Evolutionary conservation across 2,888 invertebrate species (phyloP).

Genomic region (Cabera pusaria): DNA sequence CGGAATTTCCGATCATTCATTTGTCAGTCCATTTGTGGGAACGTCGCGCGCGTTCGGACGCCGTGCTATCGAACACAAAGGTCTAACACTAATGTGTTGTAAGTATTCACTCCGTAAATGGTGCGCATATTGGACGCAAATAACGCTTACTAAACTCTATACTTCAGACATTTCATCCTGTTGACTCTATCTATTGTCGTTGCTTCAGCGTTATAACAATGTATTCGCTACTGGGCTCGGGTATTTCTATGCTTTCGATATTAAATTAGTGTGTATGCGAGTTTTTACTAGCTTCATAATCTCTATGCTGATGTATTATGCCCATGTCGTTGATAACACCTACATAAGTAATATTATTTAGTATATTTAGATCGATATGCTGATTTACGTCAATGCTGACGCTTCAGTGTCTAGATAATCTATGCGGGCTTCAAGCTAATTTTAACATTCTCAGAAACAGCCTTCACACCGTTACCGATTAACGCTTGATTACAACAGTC

Average conservation of each 20-base stretch:
- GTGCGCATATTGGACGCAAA: constrained; percentile 69
- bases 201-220: constrained; percentile 81
- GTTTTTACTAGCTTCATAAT: constrained; percentile 79
- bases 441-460: constrained; percentile 60
- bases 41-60: constrained; percentile 60
- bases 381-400: constrained; percentile 75
- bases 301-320: constrained; percentile 80
- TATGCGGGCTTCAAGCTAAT: constrained; percentile 82
- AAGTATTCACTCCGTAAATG: constrained; percentile 74
- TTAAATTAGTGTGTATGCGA: constrained; percentile 82
- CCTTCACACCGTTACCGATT: constrained; percentile 45
- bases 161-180: constrained; percentile 74
- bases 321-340: constrained; percentile 77
- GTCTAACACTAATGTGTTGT: constrained; percentile 74
- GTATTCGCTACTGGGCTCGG: constrained; percentile 81
- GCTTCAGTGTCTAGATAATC: constrained; percentile 82
- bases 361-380: constrained; percentile 77
- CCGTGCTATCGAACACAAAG: constrained; percentile 51
- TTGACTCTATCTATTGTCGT: constrained; percentile 79
- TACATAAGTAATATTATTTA: constrained; percentile 73
- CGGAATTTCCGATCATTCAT: constrained; percentile 52
- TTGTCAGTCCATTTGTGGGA: constrained; percentile 66
- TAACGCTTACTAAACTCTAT: constrained; percentile 75
- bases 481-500: constrained; percentile 49
- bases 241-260: constrained; percentile 82